Evolutionary conservation across 2,113 vertebrate genomes (phyloP).

Genomic region (Xenus cinereus): DNA sequence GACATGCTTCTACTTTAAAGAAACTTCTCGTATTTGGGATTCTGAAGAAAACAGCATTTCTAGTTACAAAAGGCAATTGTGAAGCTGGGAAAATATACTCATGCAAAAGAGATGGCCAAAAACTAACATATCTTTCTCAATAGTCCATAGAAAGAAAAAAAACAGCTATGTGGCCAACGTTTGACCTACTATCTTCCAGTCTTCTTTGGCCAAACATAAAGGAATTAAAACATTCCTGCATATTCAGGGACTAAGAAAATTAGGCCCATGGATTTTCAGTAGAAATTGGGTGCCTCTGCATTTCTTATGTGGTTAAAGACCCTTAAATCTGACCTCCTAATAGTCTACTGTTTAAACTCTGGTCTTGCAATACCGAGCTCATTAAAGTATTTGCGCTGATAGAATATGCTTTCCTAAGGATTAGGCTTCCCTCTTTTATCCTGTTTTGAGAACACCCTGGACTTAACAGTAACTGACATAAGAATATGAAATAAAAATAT

Average conservation of each 20-base stretch:
- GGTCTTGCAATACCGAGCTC: not conserved
- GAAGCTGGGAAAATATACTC: not conserved
- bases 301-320: not conserved
- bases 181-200: not conserved
- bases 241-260: not conserved
- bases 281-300: not conserved
- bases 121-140: accelerated
- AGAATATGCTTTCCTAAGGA: not conserved
- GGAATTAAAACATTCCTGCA: not conserved
- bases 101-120: not conserved
- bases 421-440: not conserved
- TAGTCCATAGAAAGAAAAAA: not conserved
- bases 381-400: not conserved
- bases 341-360: not conserved
- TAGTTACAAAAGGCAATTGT: not conserved
- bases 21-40: not conserved
- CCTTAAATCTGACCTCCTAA: not conserved
- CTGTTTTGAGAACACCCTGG: not conserved
- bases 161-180: accelerated
- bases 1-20: not conserved
- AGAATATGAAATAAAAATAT: not conserved
- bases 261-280: not conserved
- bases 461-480: not conserved
- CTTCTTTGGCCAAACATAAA: not conserved
- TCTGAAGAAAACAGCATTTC: not conserved